Conservation (phyloP, 2,888 invertebrate genomes). For the Pycnomerus fuliginosus region DNA sequence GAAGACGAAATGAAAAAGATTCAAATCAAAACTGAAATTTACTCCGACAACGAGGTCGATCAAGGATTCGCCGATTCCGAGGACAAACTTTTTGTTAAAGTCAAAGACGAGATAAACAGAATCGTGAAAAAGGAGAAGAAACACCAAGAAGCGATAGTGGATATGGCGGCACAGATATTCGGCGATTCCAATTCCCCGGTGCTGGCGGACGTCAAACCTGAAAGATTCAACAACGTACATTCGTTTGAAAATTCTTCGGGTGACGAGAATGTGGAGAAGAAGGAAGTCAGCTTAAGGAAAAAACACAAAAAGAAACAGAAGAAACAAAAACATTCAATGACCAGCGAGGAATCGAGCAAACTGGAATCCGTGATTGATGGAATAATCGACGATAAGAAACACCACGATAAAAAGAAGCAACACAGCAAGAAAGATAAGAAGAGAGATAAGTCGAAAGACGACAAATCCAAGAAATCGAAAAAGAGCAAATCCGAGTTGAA, state of each 20-base stretch:
- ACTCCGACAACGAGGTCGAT: slow-evolving; percentile 61
- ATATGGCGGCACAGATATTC: slow-evolving; percentile 40
- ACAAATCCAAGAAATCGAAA: slow-evolving; percentile 58
- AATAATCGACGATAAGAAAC: slow-evolving; percentile 43
- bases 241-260: slow-evolving; percentile 46
- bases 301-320: slow-evolving; percentile 86
- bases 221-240: slow-evolving; percentile 32
- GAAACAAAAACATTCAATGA: slow-evolving; percentile 68
- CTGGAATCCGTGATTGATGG: slow-evolving; percentile 40
- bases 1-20: slow-evolving; percentile 66
- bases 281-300: slow-evolving; percentile 54
- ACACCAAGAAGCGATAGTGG: slow-evolving; percentile 39
- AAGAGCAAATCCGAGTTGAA: slow-evolving; percentile 50
- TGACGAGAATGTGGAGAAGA: slow-evolving; percentile 41
- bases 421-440: slow-evolving; percentile 63
- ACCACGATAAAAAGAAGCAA: slow-evolving; percentile 47
- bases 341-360: slow-evolving; percentile 59
- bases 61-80: slow-evolving; percentile 51
- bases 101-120: slow-evolving; percentile 44
- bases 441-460: slow-evolving; percentile 60
- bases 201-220: slow-evolving; percentile 8
- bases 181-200: slow-evolving; percentile 36
- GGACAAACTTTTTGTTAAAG: slow-evolving; percentile 33
- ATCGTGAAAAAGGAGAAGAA: slow-evolving; percentile 47
- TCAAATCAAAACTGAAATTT: slow-evolving; percentile 61